These are phyloP conservation scores for Ferdinandea cuprea DNA, from an alignment of 2,888 invertebrate genomes.

Conservation along the genomic window DNA sequence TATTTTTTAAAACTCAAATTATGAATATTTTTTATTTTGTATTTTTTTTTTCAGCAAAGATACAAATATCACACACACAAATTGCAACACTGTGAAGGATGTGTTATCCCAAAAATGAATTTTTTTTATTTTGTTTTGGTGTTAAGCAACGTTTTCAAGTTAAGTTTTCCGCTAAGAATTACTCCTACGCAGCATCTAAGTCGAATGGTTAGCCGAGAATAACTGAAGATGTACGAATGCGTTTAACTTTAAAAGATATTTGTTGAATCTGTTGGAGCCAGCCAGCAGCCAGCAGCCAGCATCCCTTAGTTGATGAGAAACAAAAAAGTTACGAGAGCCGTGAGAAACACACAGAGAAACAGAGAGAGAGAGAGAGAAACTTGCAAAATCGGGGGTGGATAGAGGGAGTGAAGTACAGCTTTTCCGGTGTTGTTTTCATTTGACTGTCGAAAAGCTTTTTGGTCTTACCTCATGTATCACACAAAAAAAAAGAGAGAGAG, in stretches of 20 bases:
- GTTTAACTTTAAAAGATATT: slow-evolving; percentile 70
- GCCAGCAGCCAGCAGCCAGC: too few species aligned
- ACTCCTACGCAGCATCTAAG: slow-evolving; percentile 59
- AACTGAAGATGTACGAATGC: slow-evolving; percentile 64
- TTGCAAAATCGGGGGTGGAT: slow-evolving; percentile 5
- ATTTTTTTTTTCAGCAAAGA: neutral
- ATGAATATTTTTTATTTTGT: neutral
- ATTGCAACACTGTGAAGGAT: slow-evolving; percentile 10
- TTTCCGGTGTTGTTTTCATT: neutral
- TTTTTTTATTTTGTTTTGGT: slow-evolving; percentile 7
- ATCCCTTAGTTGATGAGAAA: slow-evolving; percentile 29
- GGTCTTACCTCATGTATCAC: neutral
- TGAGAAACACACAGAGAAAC: too few species aligned
- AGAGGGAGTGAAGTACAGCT: slow-evolving; percentile 9
- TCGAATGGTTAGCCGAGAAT: slow-evolving; percentile 69
- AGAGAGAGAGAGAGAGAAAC: slow-evolving; percentile 8
- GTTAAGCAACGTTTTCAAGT: slow-evolving; percentile 6
- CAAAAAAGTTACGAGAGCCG: slow-evolving; percentile 11
- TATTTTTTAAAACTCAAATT: neutral
- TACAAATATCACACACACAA: slow-evolving; percentile 2
- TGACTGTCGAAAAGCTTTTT: neutral
- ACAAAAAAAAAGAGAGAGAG: neutral
- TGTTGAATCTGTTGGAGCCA: slow-evolving; percentile 60
- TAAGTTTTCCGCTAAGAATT: slow-evolving; percentile 21
- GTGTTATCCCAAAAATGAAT: slow-evolving; percentile 1